phyloP scores from a whole-genome alignment of 1,140 invertebrate genomes.

The Fopius arisanus region DNA sequence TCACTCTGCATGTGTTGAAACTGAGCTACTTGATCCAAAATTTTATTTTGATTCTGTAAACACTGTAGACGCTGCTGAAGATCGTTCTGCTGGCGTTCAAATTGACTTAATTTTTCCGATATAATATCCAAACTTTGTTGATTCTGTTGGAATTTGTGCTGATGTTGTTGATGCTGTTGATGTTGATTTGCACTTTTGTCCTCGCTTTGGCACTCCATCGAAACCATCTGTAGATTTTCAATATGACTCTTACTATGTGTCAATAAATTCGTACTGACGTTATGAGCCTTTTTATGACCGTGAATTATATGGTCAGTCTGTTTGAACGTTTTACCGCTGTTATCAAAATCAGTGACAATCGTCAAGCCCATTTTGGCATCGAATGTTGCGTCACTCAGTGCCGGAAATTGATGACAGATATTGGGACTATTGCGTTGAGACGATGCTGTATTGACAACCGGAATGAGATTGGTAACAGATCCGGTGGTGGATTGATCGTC shows the following conservation, averaged over 20 bases:
- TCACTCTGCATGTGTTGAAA: conserved; percentile 58
- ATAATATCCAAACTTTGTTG: conserved; percentile 59
- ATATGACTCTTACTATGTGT: conserved; percentile 54
- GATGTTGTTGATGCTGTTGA: conserved; percentile 39
- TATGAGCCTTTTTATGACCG: conserved; percentile 57
- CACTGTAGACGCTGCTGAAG: conserved; percentile 59
- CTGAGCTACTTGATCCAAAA: conserved; percentile 60
- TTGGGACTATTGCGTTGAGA: conserved; percentile 58
- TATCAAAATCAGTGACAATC: conserved; percentile 56
- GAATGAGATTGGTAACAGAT: conserved; percentile 56
- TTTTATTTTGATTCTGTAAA: conserved; percentile 61
- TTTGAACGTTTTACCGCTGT: conserved; percentile 49
- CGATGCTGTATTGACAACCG: conserved; percentile 38
- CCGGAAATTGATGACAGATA: conserved; percentile 58
- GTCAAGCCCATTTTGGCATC: conserved; percentile 55
- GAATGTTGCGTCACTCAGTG: conserved; percentile 55
- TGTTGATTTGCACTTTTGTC: conserved; percentile 36
- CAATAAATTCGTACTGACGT: conserved; percentile 38
- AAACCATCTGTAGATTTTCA: conserved; percentile 45
- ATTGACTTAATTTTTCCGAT: conserved; percentile 59
- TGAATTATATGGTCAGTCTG: conserved; percentile 62
- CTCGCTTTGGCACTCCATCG: conserved; percentile 42
- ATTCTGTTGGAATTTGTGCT: conserved; percentile 52
- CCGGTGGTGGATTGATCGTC: conserved; percentile 60
- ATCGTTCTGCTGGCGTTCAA: conserved; percentile 59